Conservation (phyloP, 1,140 invertebrate genomes). For the Aradophagus sp. region DNA sequence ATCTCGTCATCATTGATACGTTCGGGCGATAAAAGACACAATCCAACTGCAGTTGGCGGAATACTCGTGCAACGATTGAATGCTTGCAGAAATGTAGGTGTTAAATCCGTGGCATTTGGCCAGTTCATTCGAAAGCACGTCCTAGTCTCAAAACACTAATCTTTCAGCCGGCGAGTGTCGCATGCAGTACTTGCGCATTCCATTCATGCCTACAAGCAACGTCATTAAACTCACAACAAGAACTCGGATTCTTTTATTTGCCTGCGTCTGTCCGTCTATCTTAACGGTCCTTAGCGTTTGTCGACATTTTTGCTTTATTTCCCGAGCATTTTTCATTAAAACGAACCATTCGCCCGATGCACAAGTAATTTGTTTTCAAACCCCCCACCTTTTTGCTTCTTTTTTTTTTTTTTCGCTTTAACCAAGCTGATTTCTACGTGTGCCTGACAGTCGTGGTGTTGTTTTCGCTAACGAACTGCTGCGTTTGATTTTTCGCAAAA, state of each 20-base stretch:
- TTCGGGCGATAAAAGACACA: too few relatives aligned
- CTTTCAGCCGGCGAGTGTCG: conserved; percentile 38
- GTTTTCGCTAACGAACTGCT: too few relatives aligned
- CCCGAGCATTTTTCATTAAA: conserved; percentile 28
- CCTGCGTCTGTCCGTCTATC: conserved; percentile 5
- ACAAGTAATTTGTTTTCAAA: conserved; percentile 25
- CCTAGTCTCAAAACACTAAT: conserved; percentile 51
- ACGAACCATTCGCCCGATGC: conserved; percentile 8
- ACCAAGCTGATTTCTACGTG: too few relatives aligned
- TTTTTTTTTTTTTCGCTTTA: too few relatives aligned
- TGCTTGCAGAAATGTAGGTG: conserved; percentile 34
- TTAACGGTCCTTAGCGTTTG: conserved; percentile 37
- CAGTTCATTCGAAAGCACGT: conserved; percentile 49
- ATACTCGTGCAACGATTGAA: conserved; percentile 33
- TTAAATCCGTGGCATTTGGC: conserved; percentile 50
- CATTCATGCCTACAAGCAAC: conserved; percentile 49
- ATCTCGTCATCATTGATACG: too few relatives aligned
- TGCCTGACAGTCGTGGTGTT: too few relatives aligned
- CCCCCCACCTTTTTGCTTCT: too few relatives aligned
- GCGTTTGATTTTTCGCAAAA: too few relatives aligned
- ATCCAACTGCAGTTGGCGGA: too few relatives aligned
- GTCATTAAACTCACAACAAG: conserved; percentile 38
- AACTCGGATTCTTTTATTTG: conserved; percentile 39
- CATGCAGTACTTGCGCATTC: conserved; percentile 40
- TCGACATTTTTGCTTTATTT: conserved; percentile 28